A percentile compares a stretch with the other conserved stretches of the same genome.
These are phyloP conservation scores for Mesembrinibis cayennensis DNA, from an alignment of 2,113 vertebrate genomes.

Conservation along the genomic window DNA sequence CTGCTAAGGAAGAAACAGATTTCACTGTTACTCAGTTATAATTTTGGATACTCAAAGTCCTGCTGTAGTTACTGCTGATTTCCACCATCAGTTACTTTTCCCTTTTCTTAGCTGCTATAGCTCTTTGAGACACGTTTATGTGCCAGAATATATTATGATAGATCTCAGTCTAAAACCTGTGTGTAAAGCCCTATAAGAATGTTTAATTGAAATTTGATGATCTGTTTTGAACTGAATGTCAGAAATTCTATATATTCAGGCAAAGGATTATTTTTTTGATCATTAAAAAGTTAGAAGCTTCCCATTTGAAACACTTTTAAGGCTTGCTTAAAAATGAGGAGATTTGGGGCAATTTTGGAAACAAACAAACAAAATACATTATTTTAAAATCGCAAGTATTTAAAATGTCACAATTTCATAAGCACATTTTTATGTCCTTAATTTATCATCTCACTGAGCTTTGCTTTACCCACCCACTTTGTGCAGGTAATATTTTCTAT, in stretches of 20 bases:
- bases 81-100: neutral
- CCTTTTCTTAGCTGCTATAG: neutral
- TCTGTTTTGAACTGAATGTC: neutral
- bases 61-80: neutral
- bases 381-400: neutral
- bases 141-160: neutral
- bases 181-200: neutral
- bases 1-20: neutral
- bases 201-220: neutral
- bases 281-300: neutral
- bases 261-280: neutral
- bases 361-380: neutral
- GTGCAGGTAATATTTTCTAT: neutral
- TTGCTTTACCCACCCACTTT: neutral
- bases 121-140: neutral
- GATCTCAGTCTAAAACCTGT: neutral
- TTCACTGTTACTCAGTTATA: neutral
- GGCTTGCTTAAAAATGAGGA: neutral
- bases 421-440: neutral
- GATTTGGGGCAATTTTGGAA: neutral
- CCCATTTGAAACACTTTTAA: neutral
- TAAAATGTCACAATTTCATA: neutral
- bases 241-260: neutral
- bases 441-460: neutral
- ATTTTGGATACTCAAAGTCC: neutral